A percentile compares a stretch with the other conserved stretches of the same genome.
Evolutionary conservation across 2,888 invertebrate genomes (phyloP).

Genomic region (Busseola fusca): DNA sequence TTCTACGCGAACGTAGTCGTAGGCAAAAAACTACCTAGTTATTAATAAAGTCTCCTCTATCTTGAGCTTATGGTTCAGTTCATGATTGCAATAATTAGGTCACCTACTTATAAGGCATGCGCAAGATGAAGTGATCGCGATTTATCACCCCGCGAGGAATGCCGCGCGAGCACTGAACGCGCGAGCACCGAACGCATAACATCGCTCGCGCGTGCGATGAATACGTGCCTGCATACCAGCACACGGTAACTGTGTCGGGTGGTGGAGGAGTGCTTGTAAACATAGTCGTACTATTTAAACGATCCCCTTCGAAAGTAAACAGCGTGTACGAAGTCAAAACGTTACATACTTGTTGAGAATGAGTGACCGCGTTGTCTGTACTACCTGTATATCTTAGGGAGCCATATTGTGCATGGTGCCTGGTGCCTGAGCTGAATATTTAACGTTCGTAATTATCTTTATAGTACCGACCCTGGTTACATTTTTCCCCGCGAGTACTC

Average conservation of each 20-base stretch:
- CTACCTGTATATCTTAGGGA: background rate
- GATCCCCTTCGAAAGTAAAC: background rate
- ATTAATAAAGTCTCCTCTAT: background rate
- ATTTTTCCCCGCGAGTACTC: conserved; percentile 42
- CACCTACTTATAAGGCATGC: background rate
- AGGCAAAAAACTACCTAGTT: background rate
- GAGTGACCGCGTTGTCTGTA: background rate
- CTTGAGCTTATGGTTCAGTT: background rate
- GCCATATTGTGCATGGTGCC: conserved; percentile 6
- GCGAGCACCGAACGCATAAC: conserved; percentile 2
- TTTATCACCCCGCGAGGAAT: conserved; percentile 13
- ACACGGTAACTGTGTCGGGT: background rate
- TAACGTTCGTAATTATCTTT: conserved; percentile 51
- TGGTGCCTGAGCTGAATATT: conserved; percentile 47
- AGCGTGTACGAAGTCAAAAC: background rate
- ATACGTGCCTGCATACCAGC: conserved; percentile 3
- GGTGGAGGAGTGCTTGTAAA: background rate
- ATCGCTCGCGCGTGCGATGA: background rate
- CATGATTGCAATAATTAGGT: background rate
- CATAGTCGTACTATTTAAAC: background rate
- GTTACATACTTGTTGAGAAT: background rate
- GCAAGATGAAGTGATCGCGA: background rate
- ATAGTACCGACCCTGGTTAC: conserved; percentile 37
- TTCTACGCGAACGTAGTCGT: too few species aligned
- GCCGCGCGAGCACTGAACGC: conserved; percentile 8